Conservation (phyloP, 2,797 vertebrate species). For the Furcifer pardalis region DNA sequence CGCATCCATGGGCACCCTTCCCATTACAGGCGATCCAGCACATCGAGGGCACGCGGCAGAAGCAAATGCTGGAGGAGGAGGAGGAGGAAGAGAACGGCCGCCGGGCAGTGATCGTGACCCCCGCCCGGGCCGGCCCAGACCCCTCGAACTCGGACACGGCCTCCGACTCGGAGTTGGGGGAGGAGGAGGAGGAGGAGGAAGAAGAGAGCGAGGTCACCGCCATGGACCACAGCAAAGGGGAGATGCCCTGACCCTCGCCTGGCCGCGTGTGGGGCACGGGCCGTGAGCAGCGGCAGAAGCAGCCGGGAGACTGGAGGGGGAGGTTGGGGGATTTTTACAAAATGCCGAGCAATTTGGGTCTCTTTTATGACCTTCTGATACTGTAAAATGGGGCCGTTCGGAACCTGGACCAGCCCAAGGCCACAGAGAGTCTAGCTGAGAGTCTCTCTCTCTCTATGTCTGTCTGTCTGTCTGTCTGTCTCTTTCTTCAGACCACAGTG, state of each 20-base stretch:
- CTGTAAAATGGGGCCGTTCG: slow-evolving; percentile 73
- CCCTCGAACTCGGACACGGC: slow-evolving; percentile 87
- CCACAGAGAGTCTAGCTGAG: too few species aligned
- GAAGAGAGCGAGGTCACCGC: slow-evolving; percentile 63
- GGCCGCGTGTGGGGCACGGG: slow-evolving; percentile 21
- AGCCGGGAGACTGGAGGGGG: slow-evolving; percentile 43
- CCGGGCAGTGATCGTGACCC: slow-evolving; percentile 91
- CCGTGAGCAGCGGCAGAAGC: slow-evolving; percentile 11
- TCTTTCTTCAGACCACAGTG: slow-evolving; percentile 48
- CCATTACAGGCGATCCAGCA: slow-evolving; percentile 93
- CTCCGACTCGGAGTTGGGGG: slow-evolving; percentile 88
- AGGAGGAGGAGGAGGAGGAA: not conserved
- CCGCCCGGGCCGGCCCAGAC: slow-evolving; percentile 82
- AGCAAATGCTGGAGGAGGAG: slow-evolving; percentile 83
- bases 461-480: too few species aligned
- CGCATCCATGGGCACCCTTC: fast-evolving
- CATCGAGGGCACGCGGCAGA: slow-evolving; percentile 96
- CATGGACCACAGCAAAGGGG: slow-evolving; percentile 81
- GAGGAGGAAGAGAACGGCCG: slow-evolving; percentile 90
- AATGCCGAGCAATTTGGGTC: slow-evolving; percentile 78
- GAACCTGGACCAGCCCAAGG: not conserved
- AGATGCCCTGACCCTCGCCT: slow-evolving; percentile 85
- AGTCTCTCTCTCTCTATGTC: too few species aligned
- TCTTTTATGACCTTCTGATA: slow-evolving; percentile 84
- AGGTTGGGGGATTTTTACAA: slow-evolving; percentile 78